Conservation (phyloP, 2,888 invertebrate genomes). For the Hirtodrosophila duncani region DNA sequence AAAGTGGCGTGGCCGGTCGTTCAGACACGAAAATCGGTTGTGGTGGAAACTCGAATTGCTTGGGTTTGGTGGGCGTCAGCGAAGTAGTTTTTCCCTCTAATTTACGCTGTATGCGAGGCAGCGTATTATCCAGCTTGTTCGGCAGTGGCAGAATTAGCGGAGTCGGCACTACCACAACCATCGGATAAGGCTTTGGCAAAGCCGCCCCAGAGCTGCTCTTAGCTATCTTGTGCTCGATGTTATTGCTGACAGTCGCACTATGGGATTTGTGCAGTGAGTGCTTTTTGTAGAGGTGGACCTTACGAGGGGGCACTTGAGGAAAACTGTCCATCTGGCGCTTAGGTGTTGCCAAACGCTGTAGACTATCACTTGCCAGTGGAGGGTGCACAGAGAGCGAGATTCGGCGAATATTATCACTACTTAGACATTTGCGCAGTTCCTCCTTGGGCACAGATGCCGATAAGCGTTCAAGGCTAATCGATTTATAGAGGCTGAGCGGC, state of each 20-base stretch:
- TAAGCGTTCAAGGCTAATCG: slow-evolving; percentile 65
- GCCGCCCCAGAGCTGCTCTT: slow-evolving; percentile 68
- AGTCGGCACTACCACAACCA: not conserved
- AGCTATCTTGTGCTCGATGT: slow-evolving; percentile 72
- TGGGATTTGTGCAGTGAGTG: slow-evolving; percentile 69
- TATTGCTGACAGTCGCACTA: slow-evolving; percentile 58
- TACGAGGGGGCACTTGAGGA: slow-evolving; percentile 48
- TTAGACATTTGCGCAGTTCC: slow-evolving; percentile 57
- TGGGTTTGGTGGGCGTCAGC: slow-evolving; percentile 68
- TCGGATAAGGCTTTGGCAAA: slow-evolving; percentile 25
- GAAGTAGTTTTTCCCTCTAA: slow-evolving; percentile 64
- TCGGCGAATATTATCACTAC: slow-evolving; percentile 44
- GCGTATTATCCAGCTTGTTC: slow-evolving; percentile 73
- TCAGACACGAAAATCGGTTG: slow-evolving; percentile 27
- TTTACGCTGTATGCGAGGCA: slow-evolving; percentile 76
- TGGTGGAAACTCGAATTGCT: slow-evolving; percentile 54
- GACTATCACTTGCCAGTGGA: slow-evolving; percentile 75
- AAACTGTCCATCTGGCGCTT: slow-evolving; percentile 24
- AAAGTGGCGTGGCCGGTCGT: slow-evolving; percentile 74
- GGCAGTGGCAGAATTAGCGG: slow-evolving; percentile 59
- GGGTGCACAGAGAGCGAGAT: slow-evolving; percentile 39
- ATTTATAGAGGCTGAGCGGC: slow-evolving; percentile 48
- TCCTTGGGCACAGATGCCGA: slow-evolving; percentile 16
- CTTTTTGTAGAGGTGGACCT: slow-evolving; percentile 74
- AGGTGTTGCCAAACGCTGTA: slow-evolving; percentile 52